Conservation (phyloP, 2,113 vertebrate genomes). For the Heloderma charlesbogerti region DNA sequence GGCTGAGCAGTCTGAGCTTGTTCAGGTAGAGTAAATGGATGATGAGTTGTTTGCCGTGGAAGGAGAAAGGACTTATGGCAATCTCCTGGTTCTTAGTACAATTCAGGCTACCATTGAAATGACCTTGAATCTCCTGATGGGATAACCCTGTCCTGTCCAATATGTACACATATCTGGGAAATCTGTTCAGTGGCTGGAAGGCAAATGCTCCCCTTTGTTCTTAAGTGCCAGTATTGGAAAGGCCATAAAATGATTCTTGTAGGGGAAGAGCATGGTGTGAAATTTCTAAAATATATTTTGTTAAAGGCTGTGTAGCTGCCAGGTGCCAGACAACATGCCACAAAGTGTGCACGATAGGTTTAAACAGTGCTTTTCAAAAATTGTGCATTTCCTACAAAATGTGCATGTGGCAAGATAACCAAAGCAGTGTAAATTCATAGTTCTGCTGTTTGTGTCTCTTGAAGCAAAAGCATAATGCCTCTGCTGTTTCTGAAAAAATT, state of each 20-base stretch:
- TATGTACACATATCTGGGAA: slow-evolving; percentile 4
- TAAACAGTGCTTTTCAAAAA: slow-evolving; percentile 15
- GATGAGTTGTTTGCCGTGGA: slow-evolving; percentile 32
- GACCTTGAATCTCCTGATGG: neutral
- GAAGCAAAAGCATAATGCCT: slow-evolving; percentile 8
- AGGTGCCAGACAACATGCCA: neutral
- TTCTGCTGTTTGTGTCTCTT: neutral
- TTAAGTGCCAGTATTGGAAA: slow-evolving; percentile 17
- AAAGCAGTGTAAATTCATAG: slow-evolving; percentile 18
- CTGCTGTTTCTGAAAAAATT: slow-evolving; percentile 48
- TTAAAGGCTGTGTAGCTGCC: slow-evolving; percentile 36
- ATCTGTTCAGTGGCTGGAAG: slow-evolving; percentile 37
- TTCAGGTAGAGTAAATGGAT: slow-evolving; percentile 80
- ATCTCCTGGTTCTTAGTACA: slow-evolving; percentile 29
- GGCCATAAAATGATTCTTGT: slow-evolving; percentile 10
- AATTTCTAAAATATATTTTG: neutral
- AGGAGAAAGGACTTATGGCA: slow-evolving; percentile 27
- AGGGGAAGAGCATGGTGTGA: neutral
- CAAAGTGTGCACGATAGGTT: neutral
- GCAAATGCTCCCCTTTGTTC: neutral
- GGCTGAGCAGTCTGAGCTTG: slow-evolving; percentile 83
- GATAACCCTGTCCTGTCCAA: slow-evolving; percentile 7
- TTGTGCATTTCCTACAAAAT: neutral
- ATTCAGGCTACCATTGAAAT: slow-evolving; percentile 44
- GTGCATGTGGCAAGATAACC: neutral